These are phyloP conservation scores for Onychostoma macrolepis DNA, from an alignment of 2,113 vertebrate genomes.

Conservation along the genomic window DNA sequence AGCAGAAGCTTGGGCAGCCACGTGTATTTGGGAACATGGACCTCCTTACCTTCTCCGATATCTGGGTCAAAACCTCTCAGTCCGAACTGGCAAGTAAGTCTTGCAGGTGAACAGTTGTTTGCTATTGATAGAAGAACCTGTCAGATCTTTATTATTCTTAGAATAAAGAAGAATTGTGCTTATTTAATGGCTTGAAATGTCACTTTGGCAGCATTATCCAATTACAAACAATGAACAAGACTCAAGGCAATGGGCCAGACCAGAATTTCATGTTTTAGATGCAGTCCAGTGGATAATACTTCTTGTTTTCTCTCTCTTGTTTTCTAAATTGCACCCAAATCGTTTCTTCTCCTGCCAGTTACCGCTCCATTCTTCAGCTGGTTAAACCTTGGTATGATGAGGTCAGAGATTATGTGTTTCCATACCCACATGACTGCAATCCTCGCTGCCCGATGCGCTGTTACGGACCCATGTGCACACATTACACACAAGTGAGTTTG, in stretches of 20 bases:
- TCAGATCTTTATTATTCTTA: neutral
- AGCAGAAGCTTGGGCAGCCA: constrained; percentile 89
- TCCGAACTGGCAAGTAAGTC: constrained; percentile 87
- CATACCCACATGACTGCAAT: constrained; percentile 86
- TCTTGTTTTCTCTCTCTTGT: neutral
- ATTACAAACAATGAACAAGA: neutral
- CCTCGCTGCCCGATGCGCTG: constrained; percentile 87
- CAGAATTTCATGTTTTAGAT: constrained; percentile 14
- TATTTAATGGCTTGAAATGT: constrained; percentile 26
- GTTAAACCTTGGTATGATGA: constrained; percentile 92
- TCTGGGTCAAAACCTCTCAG: constrained; percentile 89
- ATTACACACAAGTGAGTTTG: constrained; percentile 85
- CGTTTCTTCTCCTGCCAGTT: constrained; percentile 70
- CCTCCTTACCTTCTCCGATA: constrained; percentile 86
- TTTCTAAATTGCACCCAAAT: neutral
- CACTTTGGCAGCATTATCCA: constrained; percentile 19
- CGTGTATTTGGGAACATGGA: constrained; percentile 91
- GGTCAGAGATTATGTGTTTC: constrained; percentile 88
- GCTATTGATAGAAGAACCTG: neutral
- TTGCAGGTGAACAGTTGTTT: neutral
- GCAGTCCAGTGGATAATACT: neutral
- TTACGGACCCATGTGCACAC: constrained; percentile 90
- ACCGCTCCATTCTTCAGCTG: constrained; percentile 86
- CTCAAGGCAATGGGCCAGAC: constrained; percentile 2
- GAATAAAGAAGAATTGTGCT: constrained; percentile 8